phyloP scores from a whole-genome alignment of 1,140 invertebrate genomes.

The Drosophila bocqueti region DNA sequence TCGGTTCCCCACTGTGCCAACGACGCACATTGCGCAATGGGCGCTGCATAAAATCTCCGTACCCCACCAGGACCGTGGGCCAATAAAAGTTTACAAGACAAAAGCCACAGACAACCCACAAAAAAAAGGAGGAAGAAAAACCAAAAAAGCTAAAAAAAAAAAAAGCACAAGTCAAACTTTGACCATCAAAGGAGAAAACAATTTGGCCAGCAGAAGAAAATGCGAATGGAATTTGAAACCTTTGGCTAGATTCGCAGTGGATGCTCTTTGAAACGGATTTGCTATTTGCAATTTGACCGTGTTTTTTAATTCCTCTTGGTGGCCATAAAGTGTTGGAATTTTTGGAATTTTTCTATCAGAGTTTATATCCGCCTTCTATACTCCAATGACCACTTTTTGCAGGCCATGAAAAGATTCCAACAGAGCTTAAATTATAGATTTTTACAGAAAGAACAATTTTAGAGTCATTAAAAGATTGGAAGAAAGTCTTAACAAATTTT shows the following conservation, averaged over 20 bases:
- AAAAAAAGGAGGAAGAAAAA: slow-evolving; percentile 6
- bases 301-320: slow-evolving; percentile 20
- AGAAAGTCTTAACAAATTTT: too few species aligned
- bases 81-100: slow-evolving; percentile 82
- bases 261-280: slow-evolving; percentile 37
- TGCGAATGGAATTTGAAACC: slow-evolving; percentile 31
- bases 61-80: slow-evolving; percentile 37
- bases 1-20: slow-evolving; percentile 75
- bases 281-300: slow-evolving; percentile 16
- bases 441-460: background rate
- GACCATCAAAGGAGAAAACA: slow-evolving; percentile 40
- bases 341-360: background rate
- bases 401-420: background rate
- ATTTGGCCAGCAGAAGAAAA: slow-evolving; percentile 34
- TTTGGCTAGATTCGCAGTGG: slow-evolving; percentile 19
- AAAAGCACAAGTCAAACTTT: slow-evolving; percentile 28
- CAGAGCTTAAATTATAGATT: background rate
- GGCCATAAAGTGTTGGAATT: slow-evolving; percentile 25
- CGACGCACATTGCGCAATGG: slow-evolving; percentile 77
- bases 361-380: background rate
- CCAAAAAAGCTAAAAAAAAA: slow-evolving; percentile 2
- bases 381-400: slow-evolving; percentile 11
- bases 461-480: too few species aligned
- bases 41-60: slow-evolving; percentile 48
- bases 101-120: slow-evolving; percentile 24